Evolutionary conservation across 1,140 invertebrate species (phyloP), one percentile per base, ranked within the genome.

Genomic region (Saxidomus purpurata): DNA sequence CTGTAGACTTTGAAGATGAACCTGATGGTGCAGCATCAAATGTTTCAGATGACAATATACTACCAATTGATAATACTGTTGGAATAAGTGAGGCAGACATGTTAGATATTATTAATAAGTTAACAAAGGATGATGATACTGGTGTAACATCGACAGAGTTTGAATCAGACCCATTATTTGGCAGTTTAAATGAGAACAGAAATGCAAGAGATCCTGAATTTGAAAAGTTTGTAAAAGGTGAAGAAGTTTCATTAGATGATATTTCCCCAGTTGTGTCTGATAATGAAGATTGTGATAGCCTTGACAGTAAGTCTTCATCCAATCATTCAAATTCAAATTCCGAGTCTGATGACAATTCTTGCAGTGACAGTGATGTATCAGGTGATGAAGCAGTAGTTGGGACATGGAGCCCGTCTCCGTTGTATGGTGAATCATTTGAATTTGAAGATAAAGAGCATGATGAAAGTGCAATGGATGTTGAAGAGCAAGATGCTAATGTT

Each of bases 321-420:
- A 55, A 25, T 4, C 8, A 31, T 0, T 31, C 40, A 15, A 22
- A 55, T 74, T 67, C 97, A 96, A 96, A 97, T 11, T 97, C 97
- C 86, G 96, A 96, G 34, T 97, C 97, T 43, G 98, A 99, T 96
- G 98, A 99, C 95, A 97, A 97, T 91, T 97, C 99, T 95, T 97
- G 49, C 17, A 69, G 97, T 85, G 97, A 99, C 96, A 98, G 98
- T 15, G 96, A 97, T 83, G 98, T 98, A 74, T 97, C 97, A 36
- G 97, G 98, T 81, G 98, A 99, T 93, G 98, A 99, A 95, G 97
- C 97, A 11, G 97, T 97, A 92, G 96, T 96, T 59, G 80, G 61
- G 15, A 34, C 82, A 11, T 89, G 87, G 87, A 89, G 67, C 63
- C 69, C 87, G 17, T 89, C 87, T 59, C 81, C 81, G 28, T n/a